These are phyloP conservation scores for Suillia variegata DNA, from an alignment of 2,888 invertebrate species.

Conservation along the genomic window DNA sequence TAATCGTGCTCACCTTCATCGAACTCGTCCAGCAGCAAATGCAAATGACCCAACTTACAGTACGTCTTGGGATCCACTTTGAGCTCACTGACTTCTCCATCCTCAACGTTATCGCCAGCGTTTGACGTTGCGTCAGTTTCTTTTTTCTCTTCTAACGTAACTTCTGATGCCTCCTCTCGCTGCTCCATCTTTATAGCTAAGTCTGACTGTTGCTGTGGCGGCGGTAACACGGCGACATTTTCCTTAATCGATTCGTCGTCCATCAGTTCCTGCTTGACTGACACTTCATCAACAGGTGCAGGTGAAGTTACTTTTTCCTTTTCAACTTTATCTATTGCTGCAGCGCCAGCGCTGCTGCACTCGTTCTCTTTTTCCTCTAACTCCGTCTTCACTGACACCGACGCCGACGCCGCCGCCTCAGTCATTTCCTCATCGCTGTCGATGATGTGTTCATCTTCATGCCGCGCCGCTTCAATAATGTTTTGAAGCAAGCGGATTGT, in stretches of 20 bases:
- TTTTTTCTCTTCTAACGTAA: background rate
- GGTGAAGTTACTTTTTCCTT: constrained; percentile 25
- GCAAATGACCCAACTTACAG: constrained; percentile 94
- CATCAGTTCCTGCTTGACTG: constrained; percentile 33
- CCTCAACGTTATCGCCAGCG: constrained; percentile 19
- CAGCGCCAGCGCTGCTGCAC: constrained; percentile 2
- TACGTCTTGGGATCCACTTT: constrained; percentile 84
- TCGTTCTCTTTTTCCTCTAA: background rate
- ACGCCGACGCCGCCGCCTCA: constrained; percentile 28
- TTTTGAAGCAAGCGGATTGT: constrained; percentile 85
- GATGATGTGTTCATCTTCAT: constrained; percentile 62
- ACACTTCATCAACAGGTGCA: constrained; percentile 19
- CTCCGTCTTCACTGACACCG: constrained; percentile 27
- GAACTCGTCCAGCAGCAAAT: constrained; percentile 90
- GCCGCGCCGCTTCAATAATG: constrained; percentile 80
- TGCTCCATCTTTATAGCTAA: background rate
- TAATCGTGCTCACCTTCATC: constrained; percentile 78
- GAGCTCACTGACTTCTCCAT: constrained; percentile 35
- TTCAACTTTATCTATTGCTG: constrained; percentile 29
- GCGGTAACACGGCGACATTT: constrained; percentile 13
- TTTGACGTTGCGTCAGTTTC: background rate
- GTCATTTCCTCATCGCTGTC: constrained; percentile 23
- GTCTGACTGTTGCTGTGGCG: no score
- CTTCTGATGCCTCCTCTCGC: background rate
- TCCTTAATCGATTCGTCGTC: constrained; percentile 33